Evolutionary conservation across 2,113 vertebrate genomes (phyloP).

Genomic region (Monarcha castaneiventris): DNA sequence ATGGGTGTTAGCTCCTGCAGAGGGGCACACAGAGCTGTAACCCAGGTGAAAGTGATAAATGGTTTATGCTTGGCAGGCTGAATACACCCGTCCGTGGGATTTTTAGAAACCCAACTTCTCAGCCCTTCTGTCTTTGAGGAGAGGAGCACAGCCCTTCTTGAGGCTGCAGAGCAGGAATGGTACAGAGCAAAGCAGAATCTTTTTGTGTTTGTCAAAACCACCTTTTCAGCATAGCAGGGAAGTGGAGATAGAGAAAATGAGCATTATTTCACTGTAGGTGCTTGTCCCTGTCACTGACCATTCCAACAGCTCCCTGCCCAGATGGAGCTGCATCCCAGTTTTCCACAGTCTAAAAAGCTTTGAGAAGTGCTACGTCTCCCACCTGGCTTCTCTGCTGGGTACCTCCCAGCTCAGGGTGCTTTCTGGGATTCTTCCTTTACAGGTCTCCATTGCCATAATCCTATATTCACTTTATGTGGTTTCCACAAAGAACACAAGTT

Average conservation of each 20-base stretch:
- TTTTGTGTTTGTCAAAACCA: background rate
- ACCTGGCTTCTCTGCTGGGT: background rate
- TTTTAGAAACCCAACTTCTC: background rate
- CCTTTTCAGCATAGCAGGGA: background rate
- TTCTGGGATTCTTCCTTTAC: background rate
- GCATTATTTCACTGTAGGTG: background rate
- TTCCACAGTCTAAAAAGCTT: background rate
- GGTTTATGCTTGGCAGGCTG: background rate
- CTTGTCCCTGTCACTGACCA: background rate
- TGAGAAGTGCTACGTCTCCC: background rate
- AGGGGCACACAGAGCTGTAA: background rate
- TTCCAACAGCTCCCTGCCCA: background rate
- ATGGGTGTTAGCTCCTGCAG: background rate
- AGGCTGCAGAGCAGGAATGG: background rate
- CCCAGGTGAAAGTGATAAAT: rapidly evolving
- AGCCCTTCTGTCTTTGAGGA: background rate
- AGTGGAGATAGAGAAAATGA: background rate
- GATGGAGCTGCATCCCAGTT: background rate
- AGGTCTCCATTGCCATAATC: slow-evolving; percentile 13
- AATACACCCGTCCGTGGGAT: rapidly evolving
- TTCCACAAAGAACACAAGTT: slow-evolving; percentile 56
- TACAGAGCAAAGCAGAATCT: background rate
- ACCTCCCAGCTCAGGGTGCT: background rate
- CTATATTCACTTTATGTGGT: slow-evolving; percentile 17
- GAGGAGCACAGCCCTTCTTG: background rate